Base-by-base conservation (phyloP, 1,140 invertebrate genomes). In the Drosophila burlai region DNA sequence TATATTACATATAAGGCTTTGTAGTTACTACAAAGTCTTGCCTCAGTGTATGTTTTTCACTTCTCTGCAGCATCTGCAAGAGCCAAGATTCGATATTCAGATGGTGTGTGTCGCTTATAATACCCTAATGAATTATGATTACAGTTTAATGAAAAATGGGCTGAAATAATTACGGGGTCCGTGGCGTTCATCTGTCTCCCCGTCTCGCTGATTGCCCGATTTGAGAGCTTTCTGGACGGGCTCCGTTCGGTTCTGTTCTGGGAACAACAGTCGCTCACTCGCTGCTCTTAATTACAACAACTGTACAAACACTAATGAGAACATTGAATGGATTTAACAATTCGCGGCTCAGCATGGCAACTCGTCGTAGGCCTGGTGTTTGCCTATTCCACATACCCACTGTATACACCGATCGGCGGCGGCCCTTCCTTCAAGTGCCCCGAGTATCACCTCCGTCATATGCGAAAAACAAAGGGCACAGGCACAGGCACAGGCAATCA, bases 101-200 rank as follows among this genome's bases (percentile, higher is more conserved):
- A 61, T 42, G 52, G 55, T 49, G 63, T 75, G 62, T 79, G 40
- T 42, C 50, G 46, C n/a, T 36, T 69, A 72, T 81, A 76, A 69
- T 84, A 78, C 83, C 57, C 77, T 81, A 87, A 89, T 89, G 84
- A 89, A 89, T 85, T 81, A 85, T 86, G 67, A 86, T 89, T 90
- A 89, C 81, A 90, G 78, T 85, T 85, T 81, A 90, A 89, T 89
- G 81, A 89, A 90, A 80, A 90, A 82, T 90, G 65, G 81, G 69
- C 64, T 62, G 69, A 62, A 52, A 64, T 66, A 82, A 87, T 73
- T 84, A 65, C 45, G 40, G 36, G 66, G 73, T 62, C 50, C 62
- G 58, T 75, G 77, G 63, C 68, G 40, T 60, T 52, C 49, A 50
- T 50, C 49, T 50, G 49, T 58, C 59, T 36, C 29, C 15, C 29